A percentile compares a stretch with the other conserved stretches of the same genome.
These are phyloP conservation scores for Drosophila seguyi DNA, from an alignment of 1,140 invertebrate species.

Conservation along the genomic window DNA sequence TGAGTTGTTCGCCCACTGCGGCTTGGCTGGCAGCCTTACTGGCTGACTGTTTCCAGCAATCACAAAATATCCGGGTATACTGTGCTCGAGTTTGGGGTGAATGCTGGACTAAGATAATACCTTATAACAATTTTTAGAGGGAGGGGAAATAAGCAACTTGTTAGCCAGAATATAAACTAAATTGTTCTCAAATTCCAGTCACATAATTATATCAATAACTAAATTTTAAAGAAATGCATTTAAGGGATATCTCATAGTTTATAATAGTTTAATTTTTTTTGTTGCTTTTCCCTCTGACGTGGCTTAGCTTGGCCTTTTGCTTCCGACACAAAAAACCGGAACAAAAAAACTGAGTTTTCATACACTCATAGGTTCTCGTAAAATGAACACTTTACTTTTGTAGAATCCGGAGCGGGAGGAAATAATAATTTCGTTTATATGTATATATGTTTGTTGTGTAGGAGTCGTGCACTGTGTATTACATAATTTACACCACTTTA, in stretches of 20 bases:
- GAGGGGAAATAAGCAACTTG: fast-evolving
- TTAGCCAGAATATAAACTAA: not conserved
- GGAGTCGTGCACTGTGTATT: not conserved
- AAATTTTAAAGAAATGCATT: not conserved
- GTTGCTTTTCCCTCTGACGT: not conserved
- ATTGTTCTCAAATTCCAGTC: not conserved
- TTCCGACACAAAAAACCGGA: too few relatives aligned
- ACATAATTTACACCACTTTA: constrained; percentile 18
- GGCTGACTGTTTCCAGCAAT: constrained; percentile 1
- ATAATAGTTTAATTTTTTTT: not conserved
- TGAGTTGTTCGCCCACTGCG: constrained; percentile 29
- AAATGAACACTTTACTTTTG: constrained; percentile 39
- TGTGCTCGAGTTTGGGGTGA: not conserved
- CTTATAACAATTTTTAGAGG: not conserved
- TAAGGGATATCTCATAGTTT: constrained; percentile 1
- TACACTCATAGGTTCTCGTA: constrained; percentile 24
- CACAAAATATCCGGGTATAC: constrained; percentile 7
- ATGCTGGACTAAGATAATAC: not conserved
- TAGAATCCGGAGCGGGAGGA: constrained; percentile 7
- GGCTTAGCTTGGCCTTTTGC: constrained; percentile 41
- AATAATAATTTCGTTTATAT: constrained; percentile 34
- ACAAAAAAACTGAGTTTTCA: constrained; percentile 34
- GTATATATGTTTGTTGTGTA: not conserved
- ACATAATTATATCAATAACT: not conserved
- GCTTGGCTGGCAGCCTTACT: not conserved